phyloP scores from a whole-genome alignment of 2,797 vertebrate species.

The Manis crassicaudata region DNA sequence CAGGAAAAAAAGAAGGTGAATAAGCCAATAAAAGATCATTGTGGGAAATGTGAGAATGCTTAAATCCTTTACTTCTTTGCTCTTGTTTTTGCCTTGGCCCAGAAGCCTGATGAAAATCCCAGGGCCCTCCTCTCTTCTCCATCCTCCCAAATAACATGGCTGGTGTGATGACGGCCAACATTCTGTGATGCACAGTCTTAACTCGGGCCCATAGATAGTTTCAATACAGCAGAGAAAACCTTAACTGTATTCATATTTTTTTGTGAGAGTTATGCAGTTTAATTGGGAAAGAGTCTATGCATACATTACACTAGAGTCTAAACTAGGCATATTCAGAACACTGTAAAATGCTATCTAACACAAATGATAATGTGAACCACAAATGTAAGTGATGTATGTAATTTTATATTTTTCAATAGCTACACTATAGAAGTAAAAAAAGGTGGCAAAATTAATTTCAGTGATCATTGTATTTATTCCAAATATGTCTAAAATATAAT shows the following conservation, averaged over 20 bases:
- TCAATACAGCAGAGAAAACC: neutral
- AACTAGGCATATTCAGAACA: neutral
- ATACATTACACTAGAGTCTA: neutral
- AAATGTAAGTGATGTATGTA: neutral
- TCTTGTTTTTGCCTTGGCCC: neutral
- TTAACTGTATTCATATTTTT: neutral
- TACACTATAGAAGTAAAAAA: neutral
- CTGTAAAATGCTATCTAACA: neutral
- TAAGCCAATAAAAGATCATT: neutral
- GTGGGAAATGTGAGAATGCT: neutral
- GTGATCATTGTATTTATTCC: neutral
- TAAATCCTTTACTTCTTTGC: neutral
- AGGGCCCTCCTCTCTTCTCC: neutral
- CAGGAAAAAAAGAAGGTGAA: neutral
- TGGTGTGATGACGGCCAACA: neutral
- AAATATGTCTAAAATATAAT: neutral
- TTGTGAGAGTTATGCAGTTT: neutral
- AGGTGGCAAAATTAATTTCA: neutral
- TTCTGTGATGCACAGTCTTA: neutral
- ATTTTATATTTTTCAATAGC: conserved; percentile 8
- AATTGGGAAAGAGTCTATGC: neutral
- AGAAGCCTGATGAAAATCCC: neutral
- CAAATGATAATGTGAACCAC: neutral
- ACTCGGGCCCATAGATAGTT: neutral
- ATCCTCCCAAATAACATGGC: neutral